These are phyloP conservation scores for Himalopsyche phryganea DNA, from an alignment of 1,140 invertebrate species.

Conservation along the genomic window DNA sequence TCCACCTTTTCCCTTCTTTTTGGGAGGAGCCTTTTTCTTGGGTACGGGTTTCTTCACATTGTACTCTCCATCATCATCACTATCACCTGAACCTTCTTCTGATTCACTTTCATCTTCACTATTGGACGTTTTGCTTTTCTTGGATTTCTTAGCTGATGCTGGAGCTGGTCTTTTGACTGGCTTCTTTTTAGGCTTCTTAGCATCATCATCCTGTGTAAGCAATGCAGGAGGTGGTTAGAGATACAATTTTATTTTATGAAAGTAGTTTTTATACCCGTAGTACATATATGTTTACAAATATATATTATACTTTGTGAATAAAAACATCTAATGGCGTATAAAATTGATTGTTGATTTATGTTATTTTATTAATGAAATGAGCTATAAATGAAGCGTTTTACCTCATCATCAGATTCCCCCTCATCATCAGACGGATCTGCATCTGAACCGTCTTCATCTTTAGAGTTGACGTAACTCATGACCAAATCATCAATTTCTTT, in stretches of 20 bases:
- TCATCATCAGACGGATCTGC: conserved; percentile 48
- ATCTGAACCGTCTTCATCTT: conserved; percentile 56
- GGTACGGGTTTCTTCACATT: conserved; percentile 53
- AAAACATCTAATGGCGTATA: too few relatives aligned
- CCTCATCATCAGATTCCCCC: too few relatives aligned
- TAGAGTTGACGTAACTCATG: conserved; percentile 69
- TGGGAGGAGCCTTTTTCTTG: conserved; percentile 56
- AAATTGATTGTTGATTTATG: too few relatives aligned
- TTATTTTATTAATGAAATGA: too few relatives aligned
- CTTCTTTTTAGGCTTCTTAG: conserved; percentile 58
- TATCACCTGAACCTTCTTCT: conserved; percentile 42
- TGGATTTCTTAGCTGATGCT: conserved; percentile 46
- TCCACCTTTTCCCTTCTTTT: conserved; percentile 66
- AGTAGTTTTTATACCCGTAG: too few relatives aligned
- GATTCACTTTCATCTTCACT: conserved; percentile 39
- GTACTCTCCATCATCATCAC: conserved; percentile 38
- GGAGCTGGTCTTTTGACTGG: conserved; percentile 55
- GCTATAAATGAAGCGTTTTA: too few relatives aligned
- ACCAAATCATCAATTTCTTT: conserved; percentile 82
- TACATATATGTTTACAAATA: too few relatives aligned
- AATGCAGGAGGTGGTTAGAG: too few relatives aligned
- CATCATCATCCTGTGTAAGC: conserved; percentile 35
- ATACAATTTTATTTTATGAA: too few relatives aligned
- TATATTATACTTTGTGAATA: too few relatives aligned
- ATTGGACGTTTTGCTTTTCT: conserved; percentile 40